phyloP scores from a whole-genome alignment of 1,140 invertebrate genomes.

The Trissolcus basalis region DNA sequence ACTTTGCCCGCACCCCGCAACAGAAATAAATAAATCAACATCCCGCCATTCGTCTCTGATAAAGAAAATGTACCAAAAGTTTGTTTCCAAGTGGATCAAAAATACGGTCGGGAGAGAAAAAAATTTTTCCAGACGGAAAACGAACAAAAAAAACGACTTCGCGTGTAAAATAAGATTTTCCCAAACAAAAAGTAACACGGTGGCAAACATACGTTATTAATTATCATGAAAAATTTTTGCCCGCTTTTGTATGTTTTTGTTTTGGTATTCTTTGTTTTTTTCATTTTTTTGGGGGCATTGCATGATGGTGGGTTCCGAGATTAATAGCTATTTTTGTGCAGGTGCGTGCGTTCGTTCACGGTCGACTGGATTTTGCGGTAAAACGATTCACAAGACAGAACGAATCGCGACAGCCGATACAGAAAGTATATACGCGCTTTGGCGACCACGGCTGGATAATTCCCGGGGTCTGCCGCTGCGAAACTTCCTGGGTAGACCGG shows the following conservation, averaged over 20 bases:
- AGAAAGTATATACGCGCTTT: constrained; percentile 27
- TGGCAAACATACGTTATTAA: no score
- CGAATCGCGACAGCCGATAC: constrained; percentile 26
- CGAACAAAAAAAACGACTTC: neutral
- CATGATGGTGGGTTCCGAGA: neutral
- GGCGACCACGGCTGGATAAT: constrained; percentile 43
- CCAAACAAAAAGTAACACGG: no score
- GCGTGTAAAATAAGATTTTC: no score
- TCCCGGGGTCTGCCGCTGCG: constrained; percentile 34
- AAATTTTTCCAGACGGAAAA: neutral
- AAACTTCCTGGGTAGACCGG: constrained; percentile 52
- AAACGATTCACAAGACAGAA: constrained; percentile 23
- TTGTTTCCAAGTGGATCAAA: neutral
- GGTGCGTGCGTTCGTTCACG: constrained; percentile 14
- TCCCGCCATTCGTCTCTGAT: constrained; percentile 2
- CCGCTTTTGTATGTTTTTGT: no score
- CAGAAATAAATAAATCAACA: constrained; percentile 37
- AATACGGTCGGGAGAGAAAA: constrained; percentile 1
- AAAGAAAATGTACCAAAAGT: constrained; percentile 16
- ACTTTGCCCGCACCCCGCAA: constrained; percentile 10
- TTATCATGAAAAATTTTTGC: no score
- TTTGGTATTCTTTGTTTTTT: no score
- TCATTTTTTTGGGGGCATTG: no score
- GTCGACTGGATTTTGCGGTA: constrained; percentile 12
- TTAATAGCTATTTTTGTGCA: constrained; percentile 32